These are phyloP conservation scores for Spea multiplicata DNA, from an alignment of 2,113 vertebrate genomes.

Conservation along the genomic window DNA sequence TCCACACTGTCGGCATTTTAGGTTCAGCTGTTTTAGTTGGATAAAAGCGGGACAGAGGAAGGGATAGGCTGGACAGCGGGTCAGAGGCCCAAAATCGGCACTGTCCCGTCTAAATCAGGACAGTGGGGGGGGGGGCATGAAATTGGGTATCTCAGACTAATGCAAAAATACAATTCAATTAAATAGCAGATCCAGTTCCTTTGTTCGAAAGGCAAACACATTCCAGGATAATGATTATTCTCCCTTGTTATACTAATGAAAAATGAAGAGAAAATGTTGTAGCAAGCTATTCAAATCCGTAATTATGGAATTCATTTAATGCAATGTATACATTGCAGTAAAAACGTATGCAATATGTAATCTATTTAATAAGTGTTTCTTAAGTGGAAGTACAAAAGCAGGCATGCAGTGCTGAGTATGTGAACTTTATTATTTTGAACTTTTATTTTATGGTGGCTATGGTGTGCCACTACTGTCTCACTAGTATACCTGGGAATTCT, in stretches of 20 bases:
- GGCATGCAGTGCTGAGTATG: background rate
- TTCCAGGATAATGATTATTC: constrained; percentile 12
- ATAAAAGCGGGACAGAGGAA: no score
- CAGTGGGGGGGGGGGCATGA: background rate
- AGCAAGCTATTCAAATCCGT: constrained; percentile 30
- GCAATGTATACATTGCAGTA: constrained; percentile 34
- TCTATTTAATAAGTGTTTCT: constrained; percentile 13
- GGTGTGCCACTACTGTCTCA: no score
- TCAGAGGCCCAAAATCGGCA: no score
- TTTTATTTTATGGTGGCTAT: no score
- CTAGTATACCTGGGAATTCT: no score
- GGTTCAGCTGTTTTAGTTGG: no score
- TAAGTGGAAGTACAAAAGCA: background rate
- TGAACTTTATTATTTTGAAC: no score
- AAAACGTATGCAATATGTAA: constrained; percentile 17
- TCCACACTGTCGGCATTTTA: no score
- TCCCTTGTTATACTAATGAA: constrained; percentile 35
- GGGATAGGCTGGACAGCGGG: no score
- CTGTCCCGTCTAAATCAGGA: no score
- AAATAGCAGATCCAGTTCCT: constrained; percentile 5
- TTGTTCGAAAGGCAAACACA: constrained; percentile 7
- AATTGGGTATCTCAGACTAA: constrained; percentile 10
- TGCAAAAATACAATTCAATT: background rate
- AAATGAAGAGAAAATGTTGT: constrained; percentile 24
- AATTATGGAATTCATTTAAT: constrained; percentile 43